These are phyloP conservation scores for Fulmarus glacialis DNA, from an alignment of 2,113 vertebrate genomes.

Conservation along the genomic window DNA sequence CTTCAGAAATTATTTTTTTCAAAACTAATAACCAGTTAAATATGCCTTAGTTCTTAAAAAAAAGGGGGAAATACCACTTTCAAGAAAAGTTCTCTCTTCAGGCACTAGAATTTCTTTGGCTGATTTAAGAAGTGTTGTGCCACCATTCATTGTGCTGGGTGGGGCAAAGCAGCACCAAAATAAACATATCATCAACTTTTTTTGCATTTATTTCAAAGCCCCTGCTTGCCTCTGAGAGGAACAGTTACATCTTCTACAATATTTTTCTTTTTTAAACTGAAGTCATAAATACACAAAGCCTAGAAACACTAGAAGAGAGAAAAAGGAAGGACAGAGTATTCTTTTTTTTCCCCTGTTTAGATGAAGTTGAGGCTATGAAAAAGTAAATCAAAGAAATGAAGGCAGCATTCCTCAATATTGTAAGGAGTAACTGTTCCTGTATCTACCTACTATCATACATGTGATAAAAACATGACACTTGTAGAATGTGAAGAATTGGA, in stretches of 20 bases:
- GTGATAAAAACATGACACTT: neutral
- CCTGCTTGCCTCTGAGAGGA: neutral
- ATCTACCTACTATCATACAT: neutral
- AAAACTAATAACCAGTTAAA: neutral
- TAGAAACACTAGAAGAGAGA: neutral
- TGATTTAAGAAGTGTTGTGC: neutral
- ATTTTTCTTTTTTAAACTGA: neutral
- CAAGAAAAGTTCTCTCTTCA: neutral
- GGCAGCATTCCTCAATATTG: neutral
- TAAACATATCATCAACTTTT: neutral
- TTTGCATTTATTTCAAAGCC: neutral
- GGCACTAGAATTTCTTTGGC: neutral
- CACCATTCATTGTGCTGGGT: fast-evolving
- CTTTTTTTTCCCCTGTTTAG: neutral
- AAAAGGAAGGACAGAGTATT: neutral
- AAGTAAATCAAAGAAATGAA: constrained; percentile 45
- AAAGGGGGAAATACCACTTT: neutral
- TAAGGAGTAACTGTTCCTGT: neutral
- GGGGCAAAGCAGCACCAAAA: neutral
- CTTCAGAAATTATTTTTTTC: neutral
- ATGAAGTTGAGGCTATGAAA: constrained; percentile 34
- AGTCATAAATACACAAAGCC: neutral
- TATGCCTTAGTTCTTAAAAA: neutral
- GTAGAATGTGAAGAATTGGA: neutral
- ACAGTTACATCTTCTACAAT: neutral